A percentile compares a stretch with the other conserved stretches of the same genome.
phyloP scores from a whole-genome alignment of 2,113 vertebrate species.

The Ciconia maguari region DNA sequence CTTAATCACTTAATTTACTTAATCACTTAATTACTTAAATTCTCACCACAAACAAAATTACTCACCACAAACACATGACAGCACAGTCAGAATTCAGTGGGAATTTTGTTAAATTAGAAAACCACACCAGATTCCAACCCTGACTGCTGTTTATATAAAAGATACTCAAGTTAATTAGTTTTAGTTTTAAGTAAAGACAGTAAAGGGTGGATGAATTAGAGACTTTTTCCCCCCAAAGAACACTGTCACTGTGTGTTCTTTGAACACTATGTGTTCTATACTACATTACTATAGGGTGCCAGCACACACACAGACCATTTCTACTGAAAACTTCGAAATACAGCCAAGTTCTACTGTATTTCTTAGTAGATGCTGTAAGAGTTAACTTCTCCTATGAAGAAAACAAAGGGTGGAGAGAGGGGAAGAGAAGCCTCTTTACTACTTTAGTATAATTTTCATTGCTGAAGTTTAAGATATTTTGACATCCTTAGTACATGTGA shows the following conservation, averaged over 20 bases:
- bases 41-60: no score
- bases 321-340: not conserved
- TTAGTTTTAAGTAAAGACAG: not conserved
- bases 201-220: not conserved
- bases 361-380: not conserved
- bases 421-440: not conserved
- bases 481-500: not conserved
- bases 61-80: not conserved
- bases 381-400: not conserved
- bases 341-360: not conserved
- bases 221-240: not conserved
- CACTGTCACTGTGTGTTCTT: not conserved
- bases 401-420: not conserved
- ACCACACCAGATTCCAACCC: not conserved
- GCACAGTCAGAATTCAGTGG: not conserved
- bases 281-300: not conserved
- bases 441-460: not conserved
- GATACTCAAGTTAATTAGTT: not conserved
- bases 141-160: not conserved
- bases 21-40: not conserved
- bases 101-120: not conserved
- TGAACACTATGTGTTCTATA: not conserved
- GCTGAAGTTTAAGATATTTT: not conserved
- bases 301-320: not conserved
- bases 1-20: not conserved